Percentiles rank a stretch among this genome's conserved stretches.
These are phyloP conservation scores for Molothrus aeneus DNA, from an alignment of 2,797 vertebrate species.

Conservation along the genomic window DNA sequence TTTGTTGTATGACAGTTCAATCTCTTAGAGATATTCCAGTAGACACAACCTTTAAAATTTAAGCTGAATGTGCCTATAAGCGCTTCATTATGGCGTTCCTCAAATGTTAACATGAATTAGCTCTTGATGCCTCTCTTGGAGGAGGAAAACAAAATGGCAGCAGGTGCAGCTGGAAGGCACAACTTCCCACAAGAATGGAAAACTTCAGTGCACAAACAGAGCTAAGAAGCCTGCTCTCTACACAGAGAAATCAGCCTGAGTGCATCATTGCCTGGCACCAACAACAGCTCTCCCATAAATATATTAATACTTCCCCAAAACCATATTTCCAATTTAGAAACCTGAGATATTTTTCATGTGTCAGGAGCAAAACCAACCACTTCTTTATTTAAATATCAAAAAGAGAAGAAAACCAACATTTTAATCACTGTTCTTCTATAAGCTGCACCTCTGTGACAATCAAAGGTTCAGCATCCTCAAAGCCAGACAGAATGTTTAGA, in stretches of 20 bases:
- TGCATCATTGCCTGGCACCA: accelerated
- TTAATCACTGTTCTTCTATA: background rate
- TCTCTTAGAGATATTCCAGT: background rate
- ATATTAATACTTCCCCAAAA: background rate
- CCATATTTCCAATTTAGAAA: background rate
- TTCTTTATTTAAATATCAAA: background rate
- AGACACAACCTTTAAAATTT: background rate
- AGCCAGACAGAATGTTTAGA: background rate
- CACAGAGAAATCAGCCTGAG: background rate
- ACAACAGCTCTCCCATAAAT: background rate
- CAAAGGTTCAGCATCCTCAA: background rate
- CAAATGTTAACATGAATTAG: background rate
- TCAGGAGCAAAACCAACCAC: background rate
- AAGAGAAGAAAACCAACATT: accelerated
- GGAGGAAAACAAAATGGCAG: background rate
- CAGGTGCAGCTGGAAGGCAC: background rate
- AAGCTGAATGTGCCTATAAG: background rate
- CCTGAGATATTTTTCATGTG: background rate
- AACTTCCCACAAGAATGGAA: background rate
- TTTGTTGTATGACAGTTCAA: background rate
- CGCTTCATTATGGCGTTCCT: background rate
- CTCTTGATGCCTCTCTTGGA: background rate
- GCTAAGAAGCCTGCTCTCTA: background rate
- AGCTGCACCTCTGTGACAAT: background rate
- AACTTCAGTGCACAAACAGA: background rate